Percentiles rank a stretch among this genome's conserved stretches.
Conservation (phyloP, 2,888 invertebrate genomes). For the Rotaria sp. region DNA sequence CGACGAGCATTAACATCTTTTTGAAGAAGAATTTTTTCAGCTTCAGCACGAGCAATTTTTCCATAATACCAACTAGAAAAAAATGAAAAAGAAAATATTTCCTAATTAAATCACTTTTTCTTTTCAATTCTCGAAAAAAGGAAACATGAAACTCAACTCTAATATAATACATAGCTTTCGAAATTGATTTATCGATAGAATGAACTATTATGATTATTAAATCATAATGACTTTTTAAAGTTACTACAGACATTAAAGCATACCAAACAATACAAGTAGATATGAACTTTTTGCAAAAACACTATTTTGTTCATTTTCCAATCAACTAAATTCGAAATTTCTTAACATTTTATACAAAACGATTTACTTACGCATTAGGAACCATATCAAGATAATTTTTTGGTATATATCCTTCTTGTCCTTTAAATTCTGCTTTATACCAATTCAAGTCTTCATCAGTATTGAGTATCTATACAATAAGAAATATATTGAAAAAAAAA, state of each 20-base stretch:
- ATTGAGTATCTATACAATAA: background rate
- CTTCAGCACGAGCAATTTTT: slow-evolving; percentile 89
- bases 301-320: too few relatives aligned
- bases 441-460: slow-evolving; percentile 58
- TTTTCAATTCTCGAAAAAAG: too few relatives aligned
- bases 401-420: slow-evolving; percentile 92
- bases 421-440: slow-evolving; percentile 96
- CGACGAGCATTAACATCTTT: slow-evolving; percentile 57
- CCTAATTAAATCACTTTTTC: too few relatives aligned
- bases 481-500: background rate
- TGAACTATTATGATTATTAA: too few relatives aligned
- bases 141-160: too few relatives aligned
- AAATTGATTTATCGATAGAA: too few relatives aligned
- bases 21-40: slow-evolving; percentile 78
- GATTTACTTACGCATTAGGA: slow-evolving; percentile 65
- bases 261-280: too few relatives aligned
- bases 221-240: too few relatives aligned
- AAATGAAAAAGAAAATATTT: background rate
- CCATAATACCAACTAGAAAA: slow-evolving; percentile 86
- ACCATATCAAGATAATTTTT: slow-evolving; percentile 99
- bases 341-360: background rate
- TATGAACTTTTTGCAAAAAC: too few relatives aligned
- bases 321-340: too few relatives aligned
- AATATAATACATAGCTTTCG: too few relatives aligned
- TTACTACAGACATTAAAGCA: too few relatives aligned